Conservation (phyloP, 2,888 invertebrate species). For the Megastigmus dorsalis region DNA sequence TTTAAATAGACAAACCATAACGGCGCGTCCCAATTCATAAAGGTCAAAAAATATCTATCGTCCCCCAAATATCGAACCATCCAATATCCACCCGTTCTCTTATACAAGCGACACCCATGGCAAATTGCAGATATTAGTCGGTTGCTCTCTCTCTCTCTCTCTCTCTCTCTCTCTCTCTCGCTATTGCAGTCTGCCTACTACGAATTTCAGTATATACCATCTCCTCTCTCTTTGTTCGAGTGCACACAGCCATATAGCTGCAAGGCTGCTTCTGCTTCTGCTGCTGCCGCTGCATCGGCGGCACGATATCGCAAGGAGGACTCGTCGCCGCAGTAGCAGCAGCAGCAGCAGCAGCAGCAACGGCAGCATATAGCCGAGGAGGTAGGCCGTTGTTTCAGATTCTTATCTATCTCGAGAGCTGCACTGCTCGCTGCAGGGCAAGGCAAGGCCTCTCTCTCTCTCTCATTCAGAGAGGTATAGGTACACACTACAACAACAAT, state of each 20-base stretch:
- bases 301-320: conserved; percentile 13
- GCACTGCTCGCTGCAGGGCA: conserved; percentile 19
- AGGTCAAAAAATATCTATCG: too few relatives aligned
- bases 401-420: conserved; percentile 44
- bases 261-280: not conserved
- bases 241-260: not conserved
- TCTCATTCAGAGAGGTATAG: too few relatives aligned
- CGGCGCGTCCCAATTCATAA: too few relatives aligned
- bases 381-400: conserved; percentile 47
- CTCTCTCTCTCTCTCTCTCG: conserved; percentile 14
- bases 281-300: not conserved
- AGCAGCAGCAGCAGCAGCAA: not conserved
- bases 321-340: conserved; percentile 12
- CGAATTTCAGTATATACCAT: too few relatives aligned
- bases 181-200: too few relatives aligned
- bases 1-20: too few relatives aligned
- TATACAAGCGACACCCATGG: too few relatives aligned
- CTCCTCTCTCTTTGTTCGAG: conserved; percentile 3
- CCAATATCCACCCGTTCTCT: too few relatives aligned
- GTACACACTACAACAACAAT: too few relatives aligned
- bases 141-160: not conserved
- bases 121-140: conserved; percentile 40
- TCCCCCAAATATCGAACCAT: too few relatives aligned
- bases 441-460: too few relatives aligned
- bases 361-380: too few relatives aligned